Evolutionary conservation across 2,797 vertebrate species (phyloP).

Genomic region (Chaetophractus vellerosus): DNA sequence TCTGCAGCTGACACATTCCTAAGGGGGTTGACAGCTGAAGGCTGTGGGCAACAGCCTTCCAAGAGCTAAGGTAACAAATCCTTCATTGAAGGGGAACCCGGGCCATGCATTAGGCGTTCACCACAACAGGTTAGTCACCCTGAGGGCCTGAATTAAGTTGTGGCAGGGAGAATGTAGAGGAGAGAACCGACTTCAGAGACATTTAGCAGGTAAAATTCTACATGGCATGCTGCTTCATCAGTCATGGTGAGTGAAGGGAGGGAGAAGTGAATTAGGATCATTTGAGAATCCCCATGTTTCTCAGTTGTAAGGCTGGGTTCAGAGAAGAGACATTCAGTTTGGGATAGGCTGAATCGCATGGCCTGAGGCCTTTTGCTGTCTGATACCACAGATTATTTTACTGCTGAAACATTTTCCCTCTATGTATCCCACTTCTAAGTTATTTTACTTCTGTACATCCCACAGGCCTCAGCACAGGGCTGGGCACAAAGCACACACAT

Average conservation of each 20-base stretch:
- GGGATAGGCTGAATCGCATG: neutral
- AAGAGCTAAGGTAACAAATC: neutral
- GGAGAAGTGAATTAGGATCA: neutral
- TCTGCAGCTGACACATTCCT: neutral
- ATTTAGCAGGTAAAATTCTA: neutral
- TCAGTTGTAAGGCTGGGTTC: neutral
- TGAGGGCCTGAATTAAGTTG: neutral
- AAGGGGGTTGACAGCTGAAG: neutral
- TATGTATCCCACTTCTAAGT: neutral
- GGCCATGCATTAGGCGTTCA: neutral
- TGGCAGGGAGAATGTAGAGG: neutral
- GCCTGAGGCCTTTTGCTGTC: neutral
- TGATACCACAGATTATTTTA: neutral
- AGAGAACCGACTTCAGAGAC: neutral
- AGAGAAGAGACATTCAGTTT: neutral
- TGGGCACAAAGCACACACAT: neutral
- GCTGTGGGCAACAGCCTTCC: neutral
- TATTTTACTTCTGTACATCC: neutral
- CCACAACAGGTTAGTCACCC: neutral
- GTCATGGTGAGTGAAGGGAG: neutral
- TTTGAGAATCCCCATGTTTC: neutral
- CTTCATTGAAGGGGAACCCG: neutral
- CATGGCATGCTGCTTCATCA: neutral
- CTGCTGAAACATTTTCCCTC: neutral
- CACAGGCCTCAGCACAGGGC: too few species aligned